A percentile compares a stretch with the other conserved stretches of the same genome.
Evolutionary conservation across 2,113 vertebrate species (phyloP).

Genomic region (Athene noctua): DNA sequence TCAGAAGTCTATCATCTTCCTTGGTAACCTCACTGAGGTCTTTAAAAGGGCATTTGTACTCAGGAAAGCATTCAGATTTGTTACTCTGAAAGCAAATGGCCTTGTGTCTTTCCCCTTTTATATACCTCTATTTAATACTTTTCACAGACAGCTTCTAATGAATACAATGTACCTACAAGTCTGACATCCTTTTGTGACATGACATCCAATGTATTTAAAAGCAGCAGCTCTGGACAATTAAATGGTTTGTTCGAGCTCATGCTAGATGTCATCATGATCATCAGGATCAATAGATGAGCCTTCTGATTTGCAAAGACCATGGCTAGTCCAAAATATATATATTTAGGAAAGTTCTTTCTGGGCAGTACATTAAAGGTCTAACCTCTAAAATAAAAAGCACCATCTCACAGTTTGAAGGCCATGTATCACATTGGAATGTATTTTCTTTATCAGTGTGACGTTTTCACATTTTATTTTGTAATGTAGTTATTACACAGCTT

Average conservation of each 20-base stretch:
- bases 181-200: neutral
- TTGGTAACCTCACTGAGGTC: neutral
- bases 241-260: neutral
- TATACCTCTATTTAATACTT: neutral
- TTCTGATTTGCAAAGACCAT: neutral
- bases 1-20: neutral
- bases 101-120: neutral
- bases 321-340: neutral
- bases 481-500: neutral
- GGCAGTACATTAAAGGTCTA: neutral
- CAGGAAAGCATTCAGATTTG: neutral
- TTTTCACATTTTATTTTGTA: slow-evolving; percentile 8
- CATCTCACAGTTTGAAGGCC: neutral
- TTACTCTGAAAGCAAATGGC: neutral
- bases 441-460: neutral
- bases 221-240: neutral
- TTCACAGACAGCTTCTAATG: neutral
- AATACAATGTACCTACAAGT: neutral
- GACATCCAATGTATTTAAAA: neutral
- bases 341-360: neutral
- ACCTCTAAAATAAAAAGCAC: neutral
- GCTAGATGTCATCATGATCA: neutral
- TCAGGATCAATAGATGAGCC: neutral
- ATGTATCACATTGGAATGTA: neutral
- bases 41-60: neutral